A percentile compares a stretch with the other conserved stretches of the same genome.
These are phyloP conservation scores for Nothobranchius furzeri DNA, from an alignment of 2,113 vertebrate genomes.

Conservation along the genomic window DNA sequence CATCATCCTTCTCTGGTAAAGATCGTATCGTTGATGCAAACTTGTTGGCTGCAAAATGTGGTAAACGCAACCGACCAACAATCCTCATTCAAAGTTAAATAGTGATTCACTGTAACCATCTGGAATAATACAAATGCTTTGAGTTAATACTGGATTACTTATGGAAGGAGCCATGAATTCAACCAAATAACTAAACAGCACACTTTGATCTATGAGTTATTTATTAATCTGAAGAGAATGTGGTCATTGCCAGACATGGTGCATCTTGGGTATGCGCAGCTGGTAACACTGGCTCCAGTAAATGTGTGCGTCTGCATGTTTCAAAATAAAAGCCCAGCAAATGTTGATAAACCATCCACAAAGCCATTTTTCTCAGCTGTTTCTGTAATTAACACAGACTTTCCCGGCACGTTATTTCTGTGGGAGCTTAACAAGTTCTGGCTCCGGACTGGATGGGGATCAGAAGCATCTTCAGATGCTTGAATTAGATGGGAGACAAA, in stretches of 20 bases:
- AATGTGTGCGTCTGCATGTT: background rate
- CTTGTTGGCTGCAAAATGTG: too few species aligned
- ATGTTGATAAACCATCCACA: conserved; percentile 28
- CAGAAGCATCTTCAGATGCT: conserved; percentile 13
- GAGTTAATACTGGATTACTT: too few species aligned
- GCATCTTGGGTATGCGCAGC: conserved; percentile 25
- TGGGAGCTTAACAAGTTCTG: conserved; percentile 43
- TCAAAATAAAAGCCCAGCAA: conserved; percentile 60
- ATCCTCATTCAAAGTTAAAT: too few species aligned
- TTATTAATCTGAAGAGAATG: conserved; percentile 23
- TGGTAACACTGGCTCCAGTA: conserved; percentile 17
- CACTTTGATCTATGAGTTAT: background rate
- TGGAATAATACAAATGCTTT: too few species aligned
- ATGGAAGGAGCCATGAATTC: too few species aligned
- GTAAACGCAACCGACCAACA: too few species aligned
- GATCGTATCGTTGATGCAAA: too few species aligned
- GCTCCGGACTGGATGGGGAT: conserved; percentile 3
- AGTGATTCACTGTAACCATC: too few species aligned
- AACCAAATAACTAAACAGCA: too few species aligned
- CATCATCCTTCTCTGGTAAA: too few species aligned
- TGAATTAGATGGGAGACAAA: conserved; percentile 21
- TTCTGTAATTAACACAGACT: conserved; percentile 48
- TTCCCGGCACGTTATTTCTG: conserved; percentile 30
- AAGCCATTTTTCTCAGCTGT: conserved; percentile 56
- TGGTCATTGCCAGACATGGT: conserved; percentile 23